phyloP scores from a whole-genome alignment of 2,113 vertebrate genomes.

The Pholis gunnellus region DNA sequence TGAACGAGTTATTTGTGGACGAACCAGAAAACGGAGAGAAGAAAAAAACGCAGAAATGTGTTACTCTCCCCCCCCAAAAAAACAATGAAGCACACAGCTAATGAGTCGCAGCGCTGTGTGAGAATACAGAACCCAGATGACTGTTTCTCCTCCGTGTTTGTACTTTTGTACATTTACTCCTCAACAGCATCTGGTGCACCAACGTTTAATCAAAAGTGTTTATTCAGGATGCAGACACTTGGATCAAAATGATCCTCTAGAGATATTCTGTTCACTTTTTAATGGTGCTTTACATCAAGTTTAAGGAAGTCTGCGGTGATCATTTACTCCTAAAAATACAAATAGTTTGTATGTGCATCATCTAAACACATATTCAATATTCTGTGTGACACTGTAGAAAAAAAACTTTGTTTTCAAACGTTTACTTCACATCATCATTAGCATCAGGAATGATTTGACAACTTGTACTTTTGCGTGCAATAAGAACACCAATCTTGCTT shows the following conservation, averaged over 20 bases:
- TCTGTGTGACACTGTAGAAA: neutral
- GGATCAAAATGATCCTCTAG: neutral
- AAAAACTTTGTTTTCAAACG: no score
- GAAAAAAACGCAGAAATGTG: slow-evolving; percentile 49
- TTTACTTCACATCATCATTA: neutral
- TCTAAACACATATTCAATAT: neutral
- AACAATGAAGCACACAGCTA: slow-evolving; percentile 50
- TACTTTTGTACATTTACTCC: slow-evolving; percentile 30
- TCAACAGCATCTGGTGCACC: slow-evolving; percentile 25
- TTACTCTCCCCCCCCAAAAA: slow-evolving; percentile 28
- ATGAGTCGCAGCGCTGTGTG: slow-evolving; percentile 56
- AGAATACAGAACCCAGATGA: slow-evolving; percentile 64
- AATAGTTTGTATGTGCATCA: neutral
- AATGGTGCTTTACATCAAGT: neutral
- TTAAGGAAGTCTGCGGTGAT: neutral
- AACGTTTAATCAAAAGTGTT: slow-evolving; percentile 47
- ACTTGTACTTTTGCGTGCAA: no score
- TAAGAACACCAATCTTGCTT: no score
- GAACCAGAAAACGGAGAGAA: slow-evolving; percentile 55
- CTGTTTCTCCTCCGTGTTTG: slow-evolving; percentile 46
- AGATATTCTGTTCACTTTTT: neutral
- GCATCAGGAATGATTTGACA: no score
- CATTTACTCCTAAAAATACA: neutral
- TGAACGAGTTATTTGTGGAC: slow-evolving; percentile 60
- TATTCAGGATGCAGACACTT: neutral